Base-by-base conservation (phyloP, 2,113 vertebrate species). In the Gasterosteus aculeatus region DNA sequence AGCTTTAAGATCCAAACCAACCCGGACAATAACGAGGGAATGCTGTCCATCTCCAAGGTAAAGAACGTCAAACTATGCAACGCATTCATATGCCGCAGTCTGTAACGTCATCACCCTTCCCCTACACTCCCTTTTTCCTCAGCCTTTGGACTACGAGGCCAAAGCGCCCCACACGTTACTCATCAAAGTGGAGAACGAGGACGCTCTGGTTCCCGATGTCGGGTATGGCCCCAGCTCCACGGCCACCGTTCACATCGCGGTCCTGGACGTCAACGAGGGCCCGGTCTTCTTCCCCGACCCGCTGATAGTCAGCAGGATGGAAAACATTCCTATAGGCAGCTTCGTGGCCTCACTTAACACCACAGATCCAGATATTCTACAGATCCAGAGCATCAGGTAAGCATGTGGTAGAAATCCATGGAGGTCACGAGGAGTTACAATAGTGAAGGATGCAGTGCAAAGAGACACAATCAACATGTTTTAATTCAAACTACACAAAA, bases 161-260 rank as follows among this genome's bases (percentile, higher is more conserved):
- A 94, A 93, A 0, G 93, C 94, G 0, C 95, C 96, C 35, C 96
- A 98, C 92, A 97, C 94, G 0, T 86, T 99, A 61, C 94, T 98
- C 83, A 98, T 99, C 93, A 97, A 95, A 85, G 98, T 99, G 5
- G 97, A 99, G 57, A 99, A 99, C 0, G 97, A 99, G 80, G 97
- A 99, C 82, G 95, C 95, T 0, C 90, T 99, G 77, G 95, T 99
- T 19, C 95, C 96, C 0, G 95, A 96, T 0, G 94, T 96, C 0
- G 92, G 95, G 58, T 99, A 98, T 0, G 96, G 97, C 6, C 93
- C 96, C 85, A 98, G 96, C 87, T 99, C 98, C 81, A 98, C 98
- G 0, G 96, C 97, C 0, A 99, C 98, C 0, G 96, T 99, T 14
- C 95, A 94, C 46, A 94, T 99, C 85, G 96, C 92, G 0, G 96